phyloP scores from a whole-genome alignment of 2,888 invertebrate species.

The Empis livida region DNA sequence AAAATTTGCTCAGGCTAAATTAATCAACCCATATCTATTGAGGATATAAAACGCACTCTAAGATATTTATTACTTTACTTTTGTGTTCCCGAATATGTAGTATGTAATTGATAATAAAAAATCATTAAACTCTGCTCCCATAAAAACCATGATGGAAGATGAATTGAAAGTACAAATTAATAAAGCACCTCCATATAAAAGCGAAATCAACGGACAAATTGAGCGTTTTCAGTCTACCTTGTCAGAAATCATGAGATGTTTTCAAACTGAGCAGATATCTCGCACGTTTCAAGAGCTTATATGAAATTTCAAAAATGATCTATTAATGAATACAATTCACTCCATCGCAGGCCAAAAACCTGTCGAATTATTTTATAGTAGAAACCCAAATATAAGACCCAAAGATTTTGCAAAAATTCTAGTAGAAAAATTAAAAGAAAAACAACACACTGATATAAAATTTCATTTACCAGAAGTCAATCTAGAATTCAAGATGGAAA shows the following conservation, averaged over 20 bases:
- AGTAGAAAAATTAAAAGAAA: conserved; percentile 2
- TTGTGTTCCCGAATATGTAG: too few species aligned
- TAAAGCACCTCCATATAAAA: conserved; percentile 6
- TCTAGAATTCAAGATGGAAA: conserved; percentile 7
- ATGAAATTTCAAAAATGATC: background rate
- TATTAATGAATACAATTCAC: conserved; percentile 5
- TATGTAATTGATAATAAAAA: too few species aligned
- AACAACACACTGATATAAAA: conserved; percentile 4
- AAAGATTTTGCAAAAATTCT: conserved; percentile 1
- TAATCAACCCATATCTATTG: conserved; percentile 4
- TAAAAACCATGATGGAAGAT: conserved; percentile 5
- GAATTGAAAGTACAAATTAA: conserved; percentile 4
- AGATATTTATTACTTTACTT: conserved; percentile 8
- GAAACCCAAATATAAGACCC: conserved; percentile 2
- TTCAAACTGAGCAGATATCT: background rate
- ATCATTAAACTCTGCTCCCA: conserved; percentile 1
- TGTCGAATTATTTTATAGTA: conserved; percentile 4
- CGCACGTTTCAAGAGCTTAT: background rate
- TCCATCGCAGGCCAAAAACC: conserved; percentile 3
- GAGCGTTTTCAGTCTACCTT: conserved; percentile 7
- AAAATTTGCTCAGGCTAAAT: conserved; percentile 7
- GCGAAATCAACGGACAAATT: conserved; percentile 3
- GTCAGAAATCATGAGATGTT: conserved; percentile 4
- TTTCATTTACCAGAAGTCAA: conserved; percentile 3
- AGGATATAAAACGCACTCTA: conserved; percentile 8